These are phyloP conservation scores for Entomyzon cyanotis DNA, from an alignment of 2,113 vertebrate genomes.

Conservation along the genomic window DNA sequence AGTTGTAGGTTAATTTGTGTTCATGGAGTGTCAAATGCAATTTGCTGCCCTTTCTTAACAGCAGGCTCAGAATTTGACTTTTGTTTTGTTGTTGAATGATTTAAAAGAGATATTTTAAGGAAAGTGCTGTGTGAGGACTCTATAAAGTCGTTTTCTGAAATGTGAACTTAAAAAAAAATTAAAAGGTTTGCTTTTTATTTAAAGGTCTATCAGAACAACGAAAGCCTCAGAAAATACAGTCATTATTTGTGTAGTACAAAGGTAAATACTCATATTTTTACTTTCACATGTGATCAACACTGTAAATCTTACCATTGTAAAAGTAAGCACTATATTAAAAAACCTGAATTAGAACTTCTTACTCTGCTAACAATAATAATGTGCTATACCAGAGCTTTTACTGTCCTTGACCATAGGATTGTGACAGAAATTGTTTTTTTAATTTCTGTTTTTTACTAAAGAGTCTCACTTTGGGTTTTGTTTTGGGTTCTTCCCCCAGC, in stretches of 20 bases:
- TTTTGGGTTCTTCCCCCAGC: background rate
- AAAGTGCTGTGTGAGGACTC: background rate
- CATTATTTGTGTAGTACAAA: constrained; percentile 92
- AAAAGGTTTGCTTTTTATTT: constrained; percentile 64
- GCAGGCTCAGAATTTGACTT: background rate
- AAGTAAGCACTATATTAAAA: background rate
- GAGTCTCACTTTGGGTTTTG: background rate
- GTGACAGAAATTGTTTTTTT: background rate
- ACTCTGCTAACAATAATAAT: background rate
- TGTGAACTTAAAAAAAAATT: background rate
- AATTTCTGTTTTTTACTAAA: background rate
- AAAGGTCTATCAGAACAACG: constrained; percentile 90
- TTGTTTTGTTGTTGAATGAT: background rate
- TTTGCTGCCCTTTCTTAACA: background rate
- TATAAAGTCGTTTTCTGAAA: constrained; percentile 8
- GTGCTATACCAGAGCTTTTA: background rate
- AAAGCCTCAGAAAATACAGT: constrained; percentile 92
- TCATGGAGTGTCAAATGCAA: background rate
- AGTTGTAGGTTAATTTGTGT: background rate
- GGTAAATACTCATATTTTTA: constrained; percentile 72
- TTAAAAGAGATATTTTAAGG: background rate
- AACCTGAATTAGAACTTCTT: background rate
- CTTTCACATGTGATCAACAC: background rate
- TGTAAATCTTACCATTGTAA: background rate
- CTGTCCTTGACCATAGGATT: background rate